phyloP scores from a whole-genome alignment of 2,797 vertebrate genomes.

The Coccyzus lansbergi region DNA sequence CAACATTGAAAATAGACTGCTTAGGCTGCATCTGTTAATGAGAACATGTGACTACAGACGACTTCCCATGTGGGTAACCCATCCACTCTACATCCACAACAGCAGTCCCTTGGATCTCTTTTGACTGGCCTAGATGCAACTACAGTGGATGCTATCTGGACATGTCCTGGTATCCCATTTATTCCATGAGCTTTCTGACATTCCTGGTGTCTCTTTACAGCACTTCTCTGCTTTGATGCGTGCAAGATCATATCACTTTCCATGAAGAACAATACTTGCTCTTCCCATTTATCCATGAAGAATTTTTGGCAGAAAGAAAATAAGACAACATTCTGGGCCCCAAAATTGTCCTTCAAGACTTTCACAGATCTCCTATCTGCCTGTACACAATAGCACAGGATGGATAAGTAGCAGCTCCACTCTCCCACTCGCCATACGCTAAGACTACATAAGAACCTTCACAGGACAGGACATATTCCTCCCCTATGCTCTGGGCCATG shows the following conservation, averaged over 20 bases:
- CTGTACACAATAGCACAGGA: background rate
- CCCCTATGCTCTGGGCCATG: too few relatives aligned
- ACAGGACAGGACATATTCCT: too few relatives aligned
- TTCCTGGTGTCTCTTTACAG: background rate
- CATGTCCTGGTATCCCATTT: background rate
- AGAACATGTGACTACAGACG: background rate
- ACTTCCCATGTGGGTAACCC: background rate
- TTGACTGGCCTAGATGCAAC: background rate
- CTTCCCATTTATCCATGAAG: background rate
- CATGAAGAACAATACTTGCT: background rate
- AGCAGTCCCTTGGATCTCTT: background rate
- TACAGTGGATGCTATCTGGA: background rate
- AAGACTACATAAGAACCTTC: background rate
- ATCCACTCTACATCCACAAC: background rate
- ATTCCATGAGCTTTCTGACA: background rate
- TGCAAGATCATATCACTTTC: background rate
- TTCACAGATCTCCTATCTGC: background rate
- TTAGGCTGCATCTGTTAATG: background rate
- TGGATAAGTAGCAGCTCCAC: background rate
- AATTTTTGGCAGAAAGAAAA: background rate
- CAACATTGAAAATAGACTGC: rapidly evolving
- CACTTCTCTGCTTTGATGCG: background rate
- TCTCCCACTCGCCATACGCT: background rate
- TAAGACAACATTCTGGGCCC: too few relatives aligned
- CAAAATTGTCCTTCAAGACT: background rate